Percentiles rank a stretch among this genome's conserved stretches.
phyloP scores from a whole-genome alignment of 2,113 vertebrate species.

The Petroica traversi region DNA sequence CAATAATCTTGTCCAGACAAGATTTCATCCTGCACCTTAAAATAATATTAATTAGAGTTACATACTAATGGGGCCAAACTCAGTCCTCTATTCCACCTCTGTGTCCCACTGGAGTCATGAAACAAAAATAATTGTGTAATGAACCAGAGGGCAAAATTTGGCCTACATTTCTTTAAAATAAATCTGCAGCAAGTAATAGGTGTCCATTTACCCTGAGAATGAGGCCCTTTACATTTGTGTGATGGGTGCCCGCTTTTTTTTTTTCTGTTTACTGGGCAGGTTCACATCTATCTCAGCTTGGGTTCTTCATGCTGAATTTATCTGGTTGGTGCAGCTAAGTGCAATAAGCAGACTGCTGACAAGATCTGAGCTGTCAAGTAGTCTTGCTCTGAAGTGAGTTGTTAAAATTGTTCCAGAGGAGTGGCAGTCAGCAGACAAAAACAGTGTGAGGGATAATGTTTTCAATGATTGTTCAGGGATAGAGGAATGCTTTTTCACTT shows the following conservation, averaged over 20 bases:
- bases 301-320: not conserved
- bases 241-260: not conserved
- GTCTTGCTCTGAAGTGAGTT: not conserved
- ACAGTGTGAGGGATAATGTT: not conserved
- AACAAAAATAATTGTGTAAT: conserved; percentile 3
- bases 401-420: conserved; percentile 5
- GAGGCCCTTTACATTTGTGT: not conserved
- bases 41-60: not conserved
- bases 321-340: not conserved
- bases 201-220: not conserved
- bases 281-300: not conserved
- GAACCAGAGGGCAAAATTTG: not conserved
- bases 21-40: not conserved
- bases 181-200: not conserved
- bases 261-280: not conserved
- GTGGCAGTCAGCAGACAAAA: not conserved
- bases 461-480: not conserved
- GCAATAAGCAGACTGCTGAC: not conserved
- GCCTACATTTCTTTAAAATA: conserved; percentile 35
- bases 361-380: not conserved
- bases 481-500: not conserved
- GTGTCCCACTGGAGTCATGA: not conserved
- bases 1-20: not conserved
- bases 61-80: not conserved
- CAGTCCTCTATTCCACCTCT: not conserved